These are phyloP conservation scores for Mythimna vitellina DNA, from an alignment of 2,888 invertebrate genomes.

Conservation along the genomic window DNA sequence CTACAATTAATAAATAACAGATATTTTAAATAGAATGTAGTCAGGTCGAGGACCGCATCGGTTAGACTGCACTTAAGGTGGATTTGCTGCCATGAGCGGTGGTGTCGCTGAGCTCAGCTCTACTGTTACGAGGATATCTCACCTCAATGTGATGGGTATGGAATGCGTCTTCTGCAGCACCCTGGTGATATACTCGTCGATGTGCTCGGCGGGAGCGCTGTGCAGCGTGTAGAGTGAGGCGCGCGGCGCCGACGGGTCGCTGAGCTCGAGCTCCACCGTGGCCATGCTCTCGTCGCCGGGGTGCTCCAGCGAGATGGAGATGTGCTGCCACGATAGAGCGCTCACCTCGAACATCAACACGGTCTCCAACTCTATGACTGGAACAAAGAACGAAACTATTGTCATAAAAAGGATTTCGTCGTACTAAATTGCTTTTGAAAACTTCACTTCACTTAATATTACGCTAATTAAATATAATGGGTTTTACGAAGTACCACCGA, in stretches of 20 bases:
- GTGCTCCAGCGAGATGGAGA: slow-evolving; percentile 97
- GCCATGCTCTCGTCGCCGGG: slow-evolving; percentile 98
- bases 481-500: no score
- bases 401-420: no score
- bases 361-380: slow-evolving; percentile 92
- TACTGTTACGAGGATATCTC: background rate
- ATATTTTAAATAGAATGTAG: no score
- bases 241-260: slow-evolving; percentile 94
- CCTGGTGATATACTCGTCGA: slow-evolving; percentile 87
- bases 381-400: background rate
- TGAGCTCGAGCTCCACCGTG: slow-evolving; percentile 96
- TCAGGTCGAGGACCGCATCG: no score
- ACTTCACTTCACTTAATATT: no score
- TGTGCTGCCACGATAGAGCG: slow-evolving; percentile 96
- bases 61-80: background rate
- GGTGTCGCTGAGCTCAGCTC: background rate
- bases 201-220: slow-evolving; percentile 82
- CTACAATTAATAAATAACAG: no score
- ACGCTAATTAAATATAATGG: no score
- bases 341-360: slow-evolving; percentile 98
- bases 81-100: background rate
- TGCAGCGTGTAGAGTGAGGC: slow-evolving; percentile 94
- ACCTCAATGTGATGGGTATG: slow-evolving; percentile 91
- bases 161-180: slow-evolving; percentile 97
- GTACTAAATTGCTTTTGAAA: no score